Evolutionary conservation across 2,888 invertebrate species (phyloP).

Genomic region (Apotomis capreana): DNA sequence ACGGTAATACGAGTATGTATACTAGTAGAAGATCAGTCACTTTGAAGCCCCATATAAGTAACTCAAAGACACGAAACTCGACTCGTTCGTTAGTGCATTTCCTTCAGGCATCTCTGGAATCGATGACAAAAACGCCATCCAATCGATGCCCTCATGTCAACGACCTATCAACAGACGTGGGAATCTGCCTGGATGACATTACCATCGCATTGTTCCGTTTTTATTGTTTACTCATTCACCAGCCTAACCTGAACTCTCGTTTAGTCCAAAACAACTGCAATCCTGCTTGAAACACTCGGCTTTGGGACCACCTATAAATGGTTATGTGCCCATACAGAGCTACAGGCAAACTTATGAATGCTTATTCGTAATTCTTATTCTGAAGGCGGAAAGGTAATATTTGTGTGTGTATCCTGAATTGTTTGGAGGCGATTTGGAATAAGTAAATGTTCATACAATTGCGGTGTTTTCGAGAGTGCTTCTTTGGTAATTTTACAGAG

Average conservation of each 20-base stretch:
- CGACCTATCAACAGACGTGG: constrained; percentile 72
- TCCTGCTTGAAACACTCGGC: constrained; percentile 17
- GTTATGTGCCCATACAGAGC: constrained; percentile 32
- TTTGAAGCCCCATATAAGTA: background rate
- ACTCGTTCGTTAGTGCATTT: constrained; percentile 62
- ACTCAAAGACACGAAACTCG: constrained; percentile 9
- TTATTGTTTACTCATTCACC: constrained; percentile 51
- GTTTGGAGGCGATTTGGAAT: constrained; percentile 30
- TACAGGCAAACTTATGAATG: constrained; percentile 29
- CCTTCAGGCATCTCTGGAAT: constrained; percentile 63
- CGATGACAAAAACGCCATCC: constrained; percentile 65
- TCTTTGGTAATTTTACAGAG: constrained; percentile 52
- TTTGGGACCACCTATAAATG: constrained; percentile 28
- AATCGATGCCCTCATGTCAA: constrained; percentile 71
- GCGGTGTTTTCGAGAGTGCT: constrained; percentile 33
- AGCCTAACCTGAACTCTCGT: constrained; percentile 45
- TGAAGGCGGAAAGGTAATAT: constrained; percentile 17
- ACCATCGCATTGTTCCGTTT: constrained; percentile 60
- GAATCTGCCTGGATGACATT: constrained; percentile 68
- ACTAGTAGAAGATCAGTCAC: background rate
- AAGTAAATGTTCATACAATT: constrained; percentile 42
- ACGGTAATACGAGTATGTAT: background rate
- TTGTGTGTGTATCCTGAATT: constrained; percentile 13
- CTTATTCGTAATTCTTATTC: constrained; percentile 38
- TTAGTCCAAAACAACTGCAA: constrained; percentile 9